phyloP scores from a whole-genome alignment of 2,113 vertebrate species.

The Psilopogon haemacephalus region DNA sequence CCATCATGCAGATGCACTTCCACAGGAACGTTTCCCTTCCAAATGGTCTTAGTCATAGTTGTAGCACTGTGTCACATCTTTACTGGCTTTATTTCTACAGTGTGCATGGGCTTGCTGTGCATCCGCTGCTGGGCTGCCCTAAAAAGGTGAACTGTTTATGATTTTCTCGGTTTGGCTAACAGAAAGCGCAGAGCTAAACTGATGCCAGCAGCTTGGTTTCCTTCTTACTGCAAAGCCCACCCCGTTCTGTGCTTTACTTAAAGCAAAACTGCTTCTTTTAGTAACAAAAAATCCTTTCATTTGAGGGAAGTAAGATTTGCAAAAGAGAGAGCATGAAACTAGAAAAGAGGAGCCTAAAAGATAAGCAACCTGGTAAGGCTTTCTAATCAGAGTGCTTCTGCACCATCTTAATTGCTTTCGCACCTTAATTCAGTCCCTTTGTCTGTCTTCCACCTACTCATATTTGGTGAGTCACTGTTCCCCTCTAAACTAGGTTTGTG shows the following conservation, averaged over 20 bases:
- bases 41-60: conserved; percentile 58
- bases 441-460: fast-evolving
- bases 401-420: fast-evolving
- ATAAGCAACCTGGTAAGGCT: background rate
- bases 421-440: background rate
- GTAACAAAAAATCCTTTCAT: background rate
- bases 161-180: background rate
- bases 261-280: background rate
- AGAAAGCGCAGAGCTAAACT: background rate
- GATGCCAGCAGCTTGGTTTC: background rate
- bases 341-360: background rate
- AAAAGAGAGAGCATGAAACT: background rate
- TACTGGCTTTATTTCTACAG: conserved; percentile 53
- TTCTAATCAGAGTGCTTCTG: background rate
- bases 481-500: background rate
- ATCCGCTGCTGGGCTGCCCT: conserved; percentile 28
- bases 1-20: background rate
- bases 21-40: conserved; percentile 46
- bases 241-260: background rate
- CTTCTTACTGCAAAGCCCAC: background rate
- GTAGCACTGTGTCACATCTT: conserved; percentile 60
- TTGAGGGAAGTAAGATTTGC: background rate
- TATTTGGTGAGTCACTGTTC: fast-evolving
- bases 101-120: background rate
- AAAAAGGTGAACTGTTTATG: conserved; percentile 66